Percentiles rank a stretch among this genome's conserved stretches.
Evolutionary conservation across 2,797 vertebrate species (phyloP).

Genomic region (Luscinia megarhynchos): DNA sequence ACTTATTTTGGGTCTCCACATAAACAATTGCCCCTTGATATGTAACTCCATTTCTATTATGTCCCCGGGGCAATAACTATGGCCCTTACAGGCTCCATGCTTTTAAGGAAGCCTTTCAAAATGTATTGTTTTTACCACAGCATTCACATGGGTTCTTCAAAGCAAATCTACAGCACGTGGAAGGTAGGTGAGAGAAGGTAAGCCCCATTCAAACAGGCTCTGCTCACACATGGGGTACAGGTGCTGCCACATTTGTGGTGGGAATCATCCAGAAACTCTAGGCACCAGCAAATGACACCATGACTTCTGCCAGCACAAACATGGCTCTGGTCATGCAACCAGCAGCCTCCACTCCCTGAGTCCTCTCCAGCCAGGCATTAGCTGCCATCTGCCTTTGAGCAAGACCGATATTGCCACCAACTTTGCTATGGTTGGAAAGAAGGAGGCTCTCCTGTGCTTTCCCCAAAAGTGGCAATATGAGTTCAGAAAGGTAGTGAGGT

Average conservation of each 20-base stretch:
- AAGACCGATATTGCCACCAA: background rate
- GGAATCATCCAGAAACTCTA: background rate
- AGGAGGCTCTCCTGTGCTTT: background rate
- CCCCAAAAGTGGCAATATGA: no score
- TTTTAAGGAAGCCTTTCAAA: background rate
- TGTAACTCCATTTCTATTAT: background rate
- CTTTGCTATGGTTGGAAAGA: background rate
- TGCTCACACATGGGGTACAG: background rate
- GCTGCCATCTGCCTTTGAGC: background rate
- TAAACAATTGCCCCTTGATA: background rate
- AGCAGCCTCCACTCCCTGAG: background rate
- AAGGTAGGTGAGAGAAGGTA: background rate
- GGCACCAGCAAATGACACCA: background rate
- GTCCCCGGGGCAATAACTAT: background rate
- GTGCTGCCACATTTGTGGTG: background rate
- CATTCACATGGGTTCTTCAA: background rate
- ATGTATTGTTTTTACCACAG: background rate
- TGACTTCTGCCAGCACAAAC: background rate
- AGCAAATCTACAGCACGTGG: background rate
- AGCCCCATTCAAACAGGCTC: background rate
- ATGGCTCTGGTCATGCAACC: background rate
- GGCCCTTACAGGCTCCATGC: accelerated
- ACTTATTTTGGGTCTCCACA: no score
- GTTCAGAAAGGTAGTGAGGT: background rate
- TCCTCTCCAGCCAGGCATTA: background rate